Percentiles rank a stretch among this genome's conserved stretches.
phyloP scores from a whole-genome alignment of 1,140 invertebrate species.

The Grapholita molesta region DNA sequence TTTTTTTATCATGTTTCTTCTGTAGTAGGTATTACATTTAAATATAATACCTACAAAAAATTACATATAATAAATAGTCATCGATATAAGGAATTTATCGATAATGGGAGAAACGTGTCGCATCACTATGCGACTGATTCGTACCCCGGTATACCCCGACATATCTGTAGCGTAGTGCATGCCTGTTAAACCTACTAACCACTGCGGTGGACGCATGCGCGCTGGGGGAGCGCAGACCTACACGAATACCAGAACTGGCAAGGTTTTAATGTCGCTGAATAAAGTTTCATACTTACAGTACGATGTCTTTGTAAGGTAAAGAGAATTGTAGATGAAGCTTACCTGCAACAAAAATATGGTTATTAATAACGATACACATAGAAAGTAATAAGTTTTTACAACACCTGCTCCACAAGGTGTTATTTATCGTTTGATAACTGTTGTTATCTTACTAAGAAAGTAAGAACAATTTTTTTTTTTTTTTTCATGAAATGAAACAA shows the following conservation, averaged over 20 bases:
- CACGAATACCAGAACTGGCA: not conserved
- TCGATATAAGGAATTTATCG: not conserved
- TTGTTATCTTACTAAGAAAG: no score
- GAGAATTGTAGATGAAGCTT: constrained; percentile 12
- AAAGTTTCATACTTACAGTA: not conserved
- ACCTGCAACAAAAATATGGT: constrained; percentile 28
- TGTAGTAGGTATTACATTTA: no score
- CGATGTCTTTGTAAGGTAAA: not conserved
- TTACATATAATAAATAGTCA: not conserved
- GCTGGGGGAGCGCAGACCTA: constrained; percentile 25
- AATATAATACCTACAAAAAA: no score
- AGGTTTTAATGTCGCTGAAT: not conserved
- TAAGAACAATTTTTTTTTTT: no score
- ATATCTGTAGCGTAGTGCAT: not conserved
- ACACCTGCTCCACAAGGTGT: no score
- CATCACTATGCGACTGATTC: not conserved
- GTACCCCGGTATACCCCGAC: constrained; percentile 4
- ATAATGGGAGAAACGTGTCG: not conserved
- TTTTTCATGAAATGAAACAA: no score
- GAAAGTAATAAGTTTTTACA: constrained; percentile 5
- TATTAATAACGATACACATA: not conserved
- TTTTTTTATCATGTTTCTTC: no score
- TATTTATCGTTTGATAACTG: no score
- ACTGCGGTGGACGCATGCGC: constrained; percentile 46
- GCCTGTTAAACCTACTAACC: constrained; percentile 32